A percentile compares a stretch with the other conserved stretches of the same genome.
phyloP scores from a whole-genome alignment of 2,113 vertebrate genomes.

The Bubo bubo region DNA sequence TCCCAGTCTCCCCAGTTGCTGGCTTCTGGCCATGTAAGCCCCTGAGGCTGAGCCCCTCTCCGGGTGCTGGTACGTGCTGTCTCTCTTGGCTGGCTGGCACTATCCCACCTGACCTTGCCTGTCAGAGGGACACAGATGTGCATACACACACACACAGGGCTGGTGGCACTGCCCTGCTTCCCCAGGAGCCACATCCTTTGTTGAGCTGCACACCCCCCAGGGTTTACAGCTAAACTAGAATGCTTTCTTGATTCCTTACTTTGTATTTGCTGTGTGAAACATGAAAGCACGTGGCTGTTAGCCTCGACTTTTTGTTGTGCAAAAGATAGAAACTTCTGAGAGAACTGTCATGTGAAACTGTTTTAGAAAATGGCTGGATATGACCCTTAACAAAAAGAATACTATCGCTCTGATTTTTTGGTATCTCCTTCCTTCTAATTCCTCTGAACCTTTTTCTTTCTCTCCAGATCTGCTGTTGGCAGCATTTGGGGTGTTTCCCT shows the following conservation, averaged over 20 bases:
- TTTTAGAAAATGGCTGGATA: not conserved
- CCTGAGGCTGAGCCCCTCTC: not conserved
- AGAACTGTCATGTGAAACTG: not conserved
- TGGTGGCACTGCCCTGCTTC: not conserved
- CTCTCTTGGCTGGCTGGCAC: not conserved
- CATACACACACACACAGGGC: fast-evolving
- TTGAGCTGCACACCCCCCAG: fast-evolving
- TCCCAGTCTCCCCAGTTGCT: not conserved
- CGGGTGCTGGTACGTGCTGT: not conserved
- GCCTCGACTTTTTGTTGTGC: not conserved
- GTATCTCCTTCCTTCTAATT: not conserved
- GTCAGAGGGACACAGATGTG: not conserved
- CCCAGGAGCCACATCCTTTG: not conserved
- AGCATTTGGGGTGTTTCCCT: not conserved
- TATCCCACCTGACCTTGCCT: not conserved
- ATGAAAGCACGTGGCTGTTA: not conserved
- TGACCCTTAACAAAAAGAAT: not conserved
- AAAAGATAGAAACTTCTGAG: not conserved
- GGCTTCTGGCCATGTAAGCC: not conserved
- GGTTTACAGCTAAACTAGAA: not conserved
- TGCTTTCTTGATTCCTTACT: not conserved
- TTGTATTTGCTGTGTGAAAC: not conserved
- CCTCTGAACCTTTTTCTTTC: not conserved
- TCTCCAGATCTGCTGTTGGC: not conserved
- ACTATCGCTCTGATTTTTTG: not conserved